Percentiles rank a stretch among this genome's conserved stretches.
phyloP scores from a whole-genome alignment of 37 sponge, comb jelly and placozoan species.

The Hexactinellida sp. region DNA sequence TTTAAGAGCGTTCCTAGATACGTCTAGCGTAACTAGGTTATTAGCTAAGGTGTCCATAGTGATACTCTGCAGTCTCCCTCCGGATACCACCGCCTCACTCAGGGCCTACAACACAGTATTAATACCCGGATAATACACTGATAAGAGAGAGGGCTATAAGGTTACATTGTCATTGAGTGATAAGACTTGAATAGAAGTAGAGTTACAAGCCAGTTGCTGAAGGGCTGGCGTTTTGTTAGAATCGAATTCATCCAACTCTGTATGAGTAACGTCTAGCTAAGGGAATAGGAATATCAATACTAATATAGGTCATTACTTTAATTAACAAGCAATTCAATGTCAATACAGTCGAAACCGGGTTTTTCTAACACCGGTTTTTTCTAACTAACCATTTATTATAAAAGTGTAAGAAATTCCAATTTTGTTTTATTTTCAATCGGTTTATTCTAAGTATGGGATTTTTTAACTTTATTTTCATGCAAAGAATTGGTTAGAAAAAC shows the following conservation, averaged over 20 bases:
- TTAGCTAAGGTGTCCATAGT: neutral
- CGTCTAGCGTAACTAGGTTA: conserved; percentile 16
- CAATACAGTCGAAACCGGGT: no score
- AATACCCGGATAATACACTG: no score
- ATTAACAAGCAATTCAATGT: no score
- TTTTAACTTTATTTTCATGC: no score
- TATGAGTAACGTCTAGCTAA: conserved; percentile 14
- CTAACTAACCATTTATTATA: no score
- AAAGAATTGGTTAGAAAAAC: no score
- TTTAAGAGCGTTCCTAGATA: conserved; percentile 43
- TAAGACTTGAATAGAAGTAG: neutral
- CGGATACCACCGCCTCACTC: neutral
- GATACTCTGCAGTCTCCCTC: neutral
- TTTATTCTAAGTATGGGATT: no score
- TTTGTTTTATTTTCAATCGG: no score
- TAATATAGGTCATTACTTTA: neutral
- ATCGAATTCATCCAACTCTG: neutral
- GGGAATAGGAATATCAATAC: neutral
- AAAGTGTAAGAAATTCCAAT: no score
- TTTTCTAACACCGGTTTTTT: no score
- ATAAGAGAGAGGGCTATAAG: neutral
- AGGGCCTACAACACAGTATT: neutral
- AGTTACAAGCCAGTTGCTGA: neutral
- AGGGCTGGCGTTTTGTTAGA: neutral
- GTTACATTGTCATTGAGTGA: neutral